Evolutionary conservation across 2,888 invertebrate genomes (phyloP), one percentile per base, ranked within the genome.

Genomic region (Scaptomyza caliginosa): DNA sequence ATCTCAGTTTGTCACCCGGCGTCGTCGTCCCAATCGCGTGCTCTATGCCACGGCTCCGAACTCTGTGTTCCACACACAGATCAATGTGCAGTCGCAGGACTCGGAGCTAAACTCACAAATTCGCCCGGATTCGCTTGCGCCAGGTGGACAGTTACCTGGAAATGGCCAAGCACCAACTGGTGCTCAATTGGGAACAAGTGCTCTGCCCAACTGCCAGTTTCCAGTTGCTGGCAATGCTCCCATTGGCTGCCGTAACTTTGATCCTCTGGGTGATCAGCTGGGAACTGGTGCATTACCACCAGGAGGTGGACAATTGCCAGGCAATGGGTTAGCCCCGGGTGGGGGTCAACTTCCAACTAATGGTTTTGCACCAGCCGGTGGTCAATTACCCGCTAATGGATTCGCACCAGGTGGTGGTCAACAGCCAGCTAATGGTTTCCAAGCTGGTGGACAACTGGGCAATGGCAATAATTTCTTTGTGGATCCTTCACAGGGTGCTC

Each of bases 31-130:
- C 24, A 65, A 66, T 36, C 75, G 78, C 0, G 55, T 88, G n/a
- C 48, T 63, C 10, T 87, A 85, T 36, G 82, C 86, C 5, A 72
- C 66, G 24, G 88, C 89, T 8, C 89, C 89, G 8, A 75, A 87
- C 34, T 89, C 86, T 2, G 80, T 87, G 4, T 87, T 87, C 36
- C 88, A 87, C 11, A 89, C 89, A 1, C 86, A 89, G 57, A 85
- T 89, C 49, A 87, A 87, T 65, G 74, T 88, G 24, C 88, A 87
- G 32, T 89, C 87, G 0, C 88, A 89, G 69, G 88, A 82, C 34
- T 77, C 77, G 0, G 71, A 82, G 21, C 51, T 89, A 0, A 89
- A 73, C 48, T 70, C 79, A 0, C 72, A 73, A 8, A 45, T 65
- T 0, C 54, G 59, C 0, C 28, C 74, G 4, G 67, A 79, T 32